Base-by-base conservation (phyloP, 2,113 vertebrate genomes). In the Felis chaus region DNA sequence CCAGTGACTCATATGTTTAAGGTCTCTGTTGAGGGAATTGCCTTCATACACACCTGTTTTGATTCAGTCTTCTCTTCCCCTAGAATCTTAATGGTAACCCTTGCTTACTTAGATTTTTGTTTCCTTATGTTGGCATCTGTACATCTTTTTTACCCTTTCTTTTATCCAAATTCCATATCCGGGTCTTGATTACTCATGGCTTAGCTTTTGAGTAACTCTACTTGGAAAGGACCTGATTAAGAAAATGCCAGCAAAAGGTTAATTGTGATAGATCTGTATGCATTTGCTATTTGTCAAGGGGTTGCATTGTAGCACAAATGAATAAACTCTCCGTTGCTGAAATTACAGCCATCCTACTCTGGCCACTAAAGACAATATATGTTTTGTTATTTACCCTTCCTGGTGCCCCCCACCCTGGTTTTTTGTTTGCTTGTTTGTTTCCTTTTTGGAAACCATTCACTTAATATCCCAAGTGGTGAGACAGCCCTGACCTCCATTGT, bases 401-500 rank as follows among this genome's bases (percentile, higher is more conserved):
- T 25, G 16, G 4, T 10, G 33, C n/a, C 21, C 4, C 23, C 41
- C 39, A 18, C 19, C 55, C 55, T 29, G 14, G 25, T 29, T 48
- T 74, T 45, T 6, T 74, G 71, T 41, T 76, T 69, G 36, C 1
- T 36, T 27, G 41, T 74, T 76, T 74, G 25, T 69, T 25, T 45
- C 29, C 36, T 68, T 31, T 93, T 76, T 9, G 91, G n/a, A 41
- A n/a, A 31, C n/a, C 73, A 6, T 73, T 80, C 23, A 55, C 11
- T 76, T 85, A 45, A 53, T 80, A 80, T 92, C 39, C 73, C 76
- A 71, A 39, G 48, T 66, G 19, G 7, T 36, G 27, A 93, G 80
- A 65, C 71, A 36, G 27, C 4, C 96, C 96, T 98, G 80, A 97
- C 74, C 79, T 92, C 90, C 88, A 94, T 89, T 97, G 79, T 83